phyloP scores from a whole-genome alignment of 2,113 vertebrate species.

The Origma solitaria region DNA sequence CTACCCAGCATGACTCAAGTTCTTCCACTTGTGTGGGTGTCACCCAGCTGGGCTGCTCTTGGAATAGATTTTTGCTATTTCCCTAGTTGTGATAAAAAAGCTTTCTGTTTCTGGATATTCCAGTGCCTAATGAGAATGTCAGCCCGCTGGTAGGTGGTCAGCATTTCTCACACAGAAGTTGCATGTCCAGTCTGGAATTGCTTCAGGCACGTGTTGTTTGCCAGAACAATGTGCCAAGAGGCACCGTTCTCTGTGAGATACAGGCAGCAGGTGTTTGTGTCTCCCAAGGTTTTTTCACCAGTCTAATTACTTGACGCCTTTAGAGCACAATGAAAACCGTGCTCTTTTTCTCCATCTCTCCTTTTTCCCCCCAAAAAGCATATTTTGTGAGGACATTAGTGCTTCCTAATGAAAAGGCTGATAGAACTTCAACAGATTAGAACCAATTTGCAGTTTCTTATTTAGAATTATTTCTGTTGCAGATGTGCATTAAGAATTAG shows the following conservation, averaged over 20 bases:
- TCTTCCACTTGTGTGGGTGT: slow-evolving; percentile 45
- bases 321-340: background rate
- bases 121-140: background rate
- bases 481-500: background rate
- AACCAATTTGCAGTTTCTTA: background rate
- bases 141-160: background rate
- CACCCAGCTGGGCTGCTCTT: background rate
- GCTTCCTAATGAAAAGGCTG: background rate
- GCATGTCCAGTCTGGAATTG: background rate
- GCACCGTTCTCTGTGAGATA: background rate
- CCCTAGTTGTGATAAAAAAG: background rate
- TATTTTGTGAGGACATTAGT: background rate
- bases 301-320: background rate
- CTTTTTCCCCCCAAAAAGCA: background rate
- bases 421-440: background rate
- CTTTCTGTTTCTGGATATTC: background rate
- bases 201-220: background rate
- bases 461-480: background rate
- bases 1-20: background rate
- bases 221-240: background rate
- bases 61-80: slow-evolving; percentile 21
- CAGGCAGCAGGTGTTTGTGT: background rate
- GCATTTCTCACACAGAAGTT: background rate
- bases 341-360: background rate
- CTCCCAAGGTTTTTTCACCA: background rate